Percentiles rank a stretch among this genome's conserved stretches.
These are phyloP conservation scores for Camptogramma bilineatum DNA, from an alignment of 2,888 invertebrate genomes.

Conservation along the genomic window DNA sequence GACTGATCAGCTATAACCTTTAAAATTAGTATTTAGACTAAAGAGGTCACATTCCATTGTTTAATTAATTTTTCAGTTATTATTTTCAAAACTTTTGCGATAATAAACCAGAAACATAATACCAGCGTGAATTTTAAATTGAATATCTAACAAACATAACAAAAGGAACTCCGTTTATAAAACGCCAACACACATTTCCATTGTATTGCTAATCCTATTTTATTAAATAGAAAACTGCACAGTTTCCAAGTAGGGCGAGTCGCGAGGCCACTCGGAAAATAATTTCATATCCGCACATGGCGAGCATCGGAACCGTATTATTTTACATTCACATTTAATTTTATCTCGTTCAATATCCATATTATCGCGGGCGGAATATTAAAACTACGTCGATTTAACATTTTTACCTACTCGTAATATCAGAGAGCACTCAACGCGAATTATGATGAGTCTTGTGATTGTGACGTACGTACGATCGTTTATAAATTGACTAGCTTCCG, in stretches of 20 bases:
- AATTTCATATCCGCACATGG: constrained; percentile 48
- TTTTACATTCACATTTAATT: constrained; percentile 50
- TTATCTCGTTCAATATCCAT: constrained; percentile 38
- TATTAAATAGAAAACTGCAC: constrained; percentile 35
- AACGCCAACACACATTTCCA: constrained; percentile 22
- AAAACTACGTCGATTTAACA: constrained; percentile 29
- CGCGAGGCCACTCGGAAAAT: constrained; percentile 40
- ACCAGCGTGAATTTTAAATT: neutral
- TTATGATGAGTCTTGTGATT: too few species aligned
- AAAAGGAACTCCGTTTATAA: constrained; percentile 12
- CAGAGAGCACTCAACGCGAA: neutral
- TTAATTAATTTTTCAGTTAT: too few species aligned
- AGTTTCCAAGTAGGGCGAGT: constrained; percentile 41
- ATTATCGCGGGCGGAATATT: constrained; percentile 33
- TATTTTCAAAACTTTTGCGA: too few species aligned
- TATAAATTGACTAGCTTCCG: too few species aligned
- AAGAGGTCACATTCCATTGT: too few species aligned
- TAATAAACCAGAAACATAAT: too few species aligned
- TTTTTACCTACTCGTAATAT: constrained; percentile 28
- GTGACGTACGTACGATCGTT: neutral
- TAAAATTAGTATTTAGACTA: too few species aligned
- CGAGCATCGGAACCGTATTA: constrained; percentile 38
- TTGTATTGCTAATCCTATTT: constrained; percentile 35
- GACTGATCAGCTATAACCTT: too few species aligned
- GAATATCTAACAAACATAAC: neutral